These are phyloP conservation scores for Sminthurides bifidus DNA, from an alignment of 1,140 invertebrate genomes.

Conservation along the genomic window DNA sequence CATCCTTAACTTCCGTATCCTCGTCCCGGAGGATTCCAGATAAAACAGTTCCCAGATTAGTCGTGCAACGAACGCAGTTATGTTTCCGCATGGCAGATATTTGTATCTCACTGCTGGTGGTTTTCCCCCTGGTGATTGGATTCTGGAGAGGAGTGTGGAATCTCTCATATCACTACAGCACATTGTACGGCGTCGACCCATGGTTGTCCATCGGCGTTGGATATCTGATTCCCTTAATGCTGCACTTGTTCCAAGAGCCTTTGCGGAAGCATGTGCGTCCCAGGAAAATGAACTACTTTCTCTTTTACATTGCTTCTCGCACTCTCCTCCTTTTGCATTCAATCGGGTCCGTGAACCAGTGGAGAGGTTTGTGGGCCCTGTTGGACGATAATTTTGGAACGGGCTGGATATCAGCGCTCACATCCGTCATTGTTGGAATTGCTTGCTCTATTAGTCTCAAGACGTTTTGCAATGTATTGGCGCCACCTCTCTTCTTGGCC, in stretches of 20 bases:
- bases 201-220: constrained; percentile 32
- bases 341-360: constrained; percentile 28
- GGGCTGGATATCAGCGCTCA: constrained; percentile 18
- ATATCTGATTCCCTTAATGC: constrained; percentile 29
- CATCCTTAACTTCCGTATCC: constrained; percentile 2
- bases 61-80: constrained; percentile 3
- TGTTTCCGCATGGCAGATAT: constrained; percentile 22
- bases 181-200: constrained; percentile 13
- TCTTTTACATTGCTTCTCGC: constrained; percentile 24
- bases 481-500: constrained; percentile 35
- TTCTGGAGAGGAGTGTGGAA: constrained; percentile 37
- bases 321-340: constrained; percentile 24
- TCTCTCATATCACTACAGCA: constrained; percentile 33
- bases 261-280: constrained; percentile 13
- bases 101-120: constrained; percentile 9
- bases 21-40: not conserved
- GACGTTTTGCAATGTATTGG: constrained; percentile 34
- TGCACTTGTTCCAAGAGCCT: constrained; percentile 25
- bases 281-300: constrained; percentile 13
- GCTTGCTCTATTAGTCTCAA: constrained; percentile 29
- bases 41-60: not conserved
- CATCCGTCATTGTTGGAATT: constrained; percentile 21
- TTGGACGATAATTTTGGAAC: constrained; percentile 8
- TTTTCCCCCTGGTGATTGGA: constrained; percentile 23
- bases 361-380: constrained; percentile 28